A percentile compares a stretch with the other conserved stretches of the same genome.
These are phyloP conservation scores for Myotis planiceps DNA, from an alignment of 2,797 vertebrate genomes.

Conservation along the genomic window DNA sequence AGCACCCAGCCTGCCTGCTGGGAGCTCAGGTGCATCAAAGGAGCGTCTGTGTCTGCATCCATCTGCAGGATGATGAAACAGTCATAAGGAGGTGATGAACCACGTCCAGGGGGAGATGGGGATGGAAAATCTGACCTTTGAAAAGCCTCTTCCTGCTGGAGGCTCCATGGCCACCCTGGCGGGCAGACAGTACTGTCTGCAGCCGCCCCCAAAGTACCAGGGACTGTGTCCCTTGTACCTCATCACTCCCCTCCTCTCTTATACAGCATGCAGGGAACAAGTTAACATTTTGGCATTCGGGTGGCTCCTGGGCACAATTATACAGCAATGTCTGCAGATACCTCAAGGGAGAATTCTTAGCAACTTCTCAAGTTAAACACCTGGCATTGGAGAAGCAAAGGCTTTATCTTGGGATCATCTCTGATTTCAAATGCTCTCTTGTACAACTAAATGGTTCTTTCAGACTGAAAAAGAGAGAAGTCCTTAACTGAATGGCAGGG, in stretches of 20 bases:
- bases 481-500: not conserved
- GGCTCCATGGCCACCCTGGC: not conserved
- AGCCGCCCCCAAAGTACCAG: no score
- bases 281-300: not conserved
- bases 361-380: conserved; percentile 16
- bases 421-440: not conserved
- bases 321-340: not conserved
- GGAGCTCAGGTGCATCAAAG: not conserved
- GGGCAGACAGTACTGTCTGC: not conserved
- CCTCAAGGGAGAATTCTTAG: not conserved
- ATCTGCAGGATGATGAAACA: rapidly evolving
- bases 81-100: not conserved
- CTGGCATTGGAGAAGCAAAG: not conserved
- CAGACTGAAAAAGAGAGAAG: not conserved
- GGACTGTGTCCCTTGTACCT: not conserved
- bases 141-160: not conserved
- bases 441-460: not conserved
- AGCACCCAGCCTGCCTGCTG: not conserved
- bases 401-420: not conserved
- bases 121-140: not conserved
- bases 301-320: not conserved
- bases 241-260: not conserved
- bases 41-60: rapidly evolving
- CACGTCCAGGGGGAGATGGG: not conserved
- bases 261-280: not conserved